Evolutionary conservation across 2,113 vertebrate species (phyloP).

Genomic region (Rhombomys opimus): DNA sequence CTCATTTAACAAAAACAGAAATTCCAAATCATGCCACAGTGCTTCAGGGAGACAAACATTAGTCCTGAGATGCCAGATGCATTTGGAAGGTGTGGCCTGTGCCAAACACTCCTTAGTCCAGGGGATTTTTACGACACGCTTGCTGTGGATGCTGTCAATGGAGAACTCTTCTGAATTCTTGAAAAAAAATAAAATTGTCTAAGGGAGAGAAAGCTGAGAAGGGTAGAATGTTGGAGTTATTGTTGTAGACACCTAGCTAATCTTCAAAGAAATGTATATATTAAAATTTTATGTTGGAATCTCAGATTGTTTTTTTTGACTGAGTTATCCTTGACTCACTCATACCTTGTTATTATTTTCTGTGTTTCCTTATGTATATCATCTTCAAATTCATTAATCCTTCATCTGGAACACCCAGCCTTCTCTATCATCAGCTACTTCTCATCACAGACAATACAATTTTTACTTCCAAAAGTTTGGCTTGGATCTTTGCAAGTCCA

Average conservation of each 20-base stretch:
- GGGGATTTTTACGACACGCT: no score
- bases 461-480: not conserved
- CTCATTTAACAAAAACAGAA: not conserved
- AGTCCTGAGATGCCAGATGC: not conserved
- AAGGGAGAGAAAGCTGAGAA: not conserved
- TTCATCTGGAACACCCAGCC: not conserved
- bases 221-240: not conserved
- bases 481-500: not conserved
- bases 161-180: not conserved
- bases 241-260: no score
- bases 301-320: not conserved
- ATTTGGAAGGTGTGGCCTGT: not conserved
- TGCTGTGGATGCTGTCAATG: not conserved
- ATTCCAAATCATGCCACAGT: not conserved
- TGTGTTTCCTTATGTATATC: not conserved
- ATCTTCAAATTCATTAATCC: not conserved
- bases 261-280: not conserved
- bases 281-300: not conserved
- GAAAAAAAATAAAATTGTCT: not conserved
- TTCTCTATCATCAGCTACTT: not conserved
- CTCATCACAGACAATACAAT: not conserved
- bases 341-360: not conserved
- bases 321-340: not conserved
- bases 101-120: not conserved
- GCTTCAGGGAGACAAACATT: not conserved